Evolutionary conservation across 2,113 vertebrate genomes (phyloP).

Genomic region (Dipodomys spectabilis): DNA sequence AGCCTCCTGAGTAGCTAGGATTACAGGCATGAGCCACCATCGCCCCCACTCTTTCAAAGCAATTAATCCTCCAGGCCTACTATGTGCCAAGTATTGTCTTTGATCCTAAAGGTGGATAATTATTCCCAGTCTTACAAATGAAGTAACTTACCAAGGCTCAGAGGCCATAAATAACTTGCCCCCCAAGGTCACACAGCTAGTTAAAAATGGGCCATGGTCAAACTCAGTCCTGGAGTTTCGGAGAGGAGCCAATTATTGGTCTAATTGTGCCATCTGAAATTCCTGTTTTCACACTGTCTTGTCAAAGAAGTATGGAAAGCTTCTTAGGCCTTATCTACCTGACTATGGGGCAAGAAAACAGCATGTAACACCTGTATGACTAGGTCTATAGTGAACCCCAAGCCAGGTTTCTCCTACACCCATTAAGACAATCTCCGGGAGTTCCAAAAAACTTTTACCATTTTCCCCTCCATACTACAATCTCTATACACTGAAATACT

Average conservation of each 20-base stretch:
- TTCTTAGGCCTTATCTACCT: background rate
- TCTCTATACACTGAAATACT: background rate
- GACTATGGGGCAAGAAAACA: background rate
- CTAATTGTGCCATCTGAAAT: conserved; percentile 48
- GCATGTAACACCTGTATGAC: background rate
- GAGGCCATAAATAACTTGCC: conserved; percentile 81
- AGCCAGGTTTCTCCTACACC: background rate
- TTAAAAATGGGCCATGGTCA: conserved; percentile 77
- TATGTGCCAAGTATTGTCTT: conserved; percentile 71
- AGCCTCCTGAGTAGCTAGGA: too few species aligned
- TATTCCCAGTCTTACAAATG: conserved; percentile 82
- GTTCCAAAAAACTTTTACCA: background rate
- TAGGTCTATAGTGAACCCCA: background rate
- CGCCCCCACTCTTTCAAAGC: conserved; percentile 4
- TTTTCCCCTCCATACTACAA: background rate
- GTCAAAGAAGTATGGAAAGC: background rate
- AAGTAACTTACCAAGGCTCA: conserved; percentile 75
- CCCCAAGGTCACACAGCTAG: conserved; percentile 82
- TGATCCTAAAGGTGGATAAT: conserved; percentile 80
- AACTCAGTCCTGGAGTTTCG: conserved; percentile 80
- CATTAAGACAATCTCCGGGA: background rate
- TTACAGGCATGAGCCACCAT: too few species aligned
- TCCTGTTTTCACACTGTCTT: conserved; percentile 1
- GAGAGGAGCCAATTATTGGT: conserved; percentile 75
- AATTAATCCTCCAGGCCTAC: conserved; percentile 72